Evolutionary conservation across 2,113 vertebrate species (phyloP), one percentile per base, ranked within the genome.

Genomic region (Scopus umbretta): DNA sequence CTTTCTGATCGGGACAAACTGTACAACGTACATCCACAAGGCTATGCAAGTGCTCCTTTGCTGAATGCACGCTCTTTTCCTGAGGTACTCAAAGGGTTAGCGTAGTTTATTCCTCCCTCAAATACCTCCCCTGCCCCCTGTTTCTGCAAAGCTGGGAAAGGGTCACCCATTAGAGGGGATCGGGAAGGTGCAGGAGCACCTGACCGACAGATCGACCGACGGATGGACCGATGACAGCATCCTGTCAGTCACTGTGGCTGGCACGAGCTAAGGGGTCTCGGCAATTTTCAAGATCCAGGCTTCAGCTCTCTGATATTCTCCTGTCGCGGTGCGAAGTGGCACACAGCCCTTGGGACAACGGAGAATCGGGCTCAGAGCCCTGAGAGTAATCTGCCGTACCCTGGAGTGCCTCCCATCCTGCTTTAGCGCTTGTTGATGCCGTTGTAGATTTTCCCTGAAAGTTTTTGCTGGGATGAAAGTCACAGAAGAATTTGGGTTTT

Each of bases 1-100:
- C 73, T 95, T 96, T 96, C 80, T 91, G 67, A 91, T 80, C 66
- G 26, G 96, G 66, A 95, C 94, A 92, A 73, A 85, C 74, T 82
- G 91, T 95, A 72, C 91, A 43, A 87, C 86, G 63, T 83, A 80
- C 86, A 88, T 76, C 84, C 89, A 90, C 62, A 62, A 61, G 84
- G 84, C 78, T 88, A 58, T 91, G 95, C 78, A 87, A 92, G 79
- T 66, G 38, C 42, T 86, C 40, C 59, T 92, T 75, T 88, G 73
- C 34, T 73, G 62, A 82, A 63, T 22, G 45, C 52, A 29, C 0
- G 0, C 45, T 91, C 49, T 89, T 92, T 88, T 94, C 72, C 83
- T 81, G 82, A 72, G 88, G 63, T 74, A 30, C 29, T 80, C 13
- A 38, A 93, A 85, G 74, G 87, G 84, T 90, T 90, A 80, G 26